Conservation (phyloP, 2,113 vertebrate genomes). For the Ciconia stormi region DNA sequence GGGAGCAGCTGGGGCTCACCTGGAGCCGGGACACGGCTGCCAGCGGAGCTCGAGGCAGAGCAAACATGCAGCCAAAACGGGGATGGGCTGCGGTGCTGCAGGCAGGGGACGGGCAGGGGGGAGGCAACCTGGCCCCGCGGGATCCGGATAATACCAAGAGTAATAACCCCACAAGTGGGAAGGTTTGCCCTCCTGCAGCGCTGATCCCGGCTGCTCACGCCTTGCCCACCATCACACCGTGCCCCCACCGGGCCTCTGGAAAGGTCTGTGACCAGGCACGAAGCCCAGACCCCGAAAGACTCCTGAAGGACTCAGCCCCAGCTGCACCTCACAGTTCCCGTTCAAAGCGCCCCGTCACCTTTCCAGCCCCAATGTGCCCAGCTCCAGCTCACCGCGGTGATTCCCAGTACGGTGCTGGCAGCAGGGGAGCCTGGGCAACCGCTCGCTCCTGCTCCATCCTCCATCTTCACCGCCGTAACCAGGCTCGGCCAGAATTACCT, state of each 20-base stretch:
- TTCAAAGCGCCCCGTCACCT: fast-evolving
- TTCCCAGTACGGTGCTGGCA: fast-evolving
- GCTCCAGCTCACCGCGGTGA: fast-evolving
- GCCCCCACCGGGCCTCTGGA: background rate
- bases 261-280: fast-evolving
- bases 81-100: fast-evolving
- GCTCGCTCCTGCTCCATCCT: background rate
- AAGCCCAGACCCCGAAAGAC: background rate
- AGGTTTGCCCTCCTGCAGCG: background rate
- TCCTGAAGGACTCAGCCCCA: background rate
- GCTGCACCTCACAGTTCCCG: background rate
- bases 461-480: background rate
- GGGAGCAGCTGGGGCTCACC: background rate
- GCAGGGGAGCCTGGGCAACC: background rate
- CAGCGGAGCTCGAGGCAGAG: background rate
- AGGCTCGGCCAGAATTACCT: background rate
- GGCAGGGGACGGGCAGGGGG: fast-evolving
- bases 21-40: background rate
- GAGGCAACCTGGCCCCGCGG: fast-evolving
- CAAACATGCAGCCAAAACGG: fast-evolving
- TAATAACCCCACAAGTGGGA: fast-evolving
- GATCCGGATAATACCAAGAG: fast-evolving
- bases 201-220: fast-evolving
- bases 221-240: fast-evolving
- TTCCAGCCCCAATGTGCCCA: background rate